Evolutionary conservation across 1,140 invertebrate genomes (phyloP), one percentile per base, ranked within the genome.

Genomic region (Tetramorium parvispinum): DNA sequence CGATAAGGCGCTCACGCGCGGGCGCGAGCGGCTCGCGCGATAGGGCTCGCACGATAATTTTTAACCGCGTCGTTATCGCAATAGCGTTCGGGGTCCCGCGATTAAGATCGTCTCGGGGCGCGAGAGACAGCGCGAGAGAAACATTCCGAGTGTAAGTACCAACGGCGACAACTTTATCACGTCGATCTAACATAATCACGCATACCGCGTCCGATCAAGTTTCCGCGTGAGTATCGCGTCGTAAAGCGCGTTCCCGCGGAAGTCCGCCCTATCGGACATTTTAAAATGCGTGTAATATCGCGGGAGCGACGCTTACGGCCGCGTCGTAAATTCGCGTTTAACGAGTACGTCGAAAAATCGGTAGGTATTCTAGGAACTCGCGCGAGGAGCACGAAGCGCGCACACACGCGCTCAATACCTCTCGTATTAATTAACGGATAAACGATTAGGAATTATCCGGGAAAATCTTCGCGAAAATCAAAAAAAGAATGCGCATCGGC

Each of bases 401-500:
- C 40, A 37, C n/a, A 32, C 32, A 32, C 32, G 32, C 32, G 32
- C 32, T 4, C 32, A 37, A 51, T 16, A 37, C 46, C 32, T 10
- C 16, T 8, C 55, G 55, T 32, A 57, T 49, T 83, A 89, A 89
- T 89, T 89, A 57, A 24, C 61, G 61, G 55, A 86, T 89, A 82
- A 87, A 79, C 81, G 70, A 89, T 81, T 70, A 53, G 57, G 40
- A 57, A 78, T 55, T 21, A 21, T 59, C 32, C 16, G 49, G 18
- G n/a, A 40, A 73, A 75, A 65, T 13, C n/a, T 61, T n/a, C 49
- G 40, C 27, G 18, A n/a, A 11, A 63, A 43, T 46, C 24, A 40
- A 32, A 85, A 46, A 49, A 32, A 73, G 63, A 43, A 40, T 13
- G 10, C 18, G 51, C 24, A 43, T 3, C 59, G 75, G 51, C 76